These are phyloP conservation scores for Hippoglossus stenolepis DNA, from an alignment of 2,113 vertebrate species.

Conservation along the genomic window DNA sequence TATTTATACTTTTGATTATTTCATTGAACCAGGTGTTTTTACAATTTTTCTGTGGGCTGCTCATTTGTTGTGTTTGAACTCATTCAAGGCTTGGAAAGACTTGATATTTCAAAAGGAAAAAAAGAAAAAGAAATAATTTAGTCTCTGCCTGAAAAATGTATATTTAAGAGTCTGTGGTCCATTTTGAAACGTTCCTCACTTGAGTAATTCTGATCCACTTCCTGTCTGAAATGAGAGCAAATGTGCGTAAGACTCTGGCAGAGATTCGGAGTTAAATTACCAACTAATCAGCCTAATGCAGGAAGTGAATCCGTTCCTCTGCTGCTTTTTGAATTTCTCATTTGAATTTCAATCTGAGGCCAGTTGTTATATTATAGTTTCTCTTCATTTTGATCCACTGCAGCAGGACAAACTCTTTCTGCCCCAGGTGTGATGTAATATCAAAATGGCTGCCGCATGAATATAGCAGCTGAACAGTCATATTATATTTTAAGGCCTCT, in stretches of 20 bases:
- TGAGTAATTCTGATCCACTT: neutral
- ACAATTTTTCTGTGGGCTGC: too few relatives aligned
- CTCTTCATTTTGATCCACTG: constrained; percentile 1
- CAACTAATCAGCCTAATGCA: constrained; percentile 44
- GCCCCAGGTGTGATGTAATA: constrained; percentile 16
- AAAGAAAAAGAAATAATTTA: neutral
- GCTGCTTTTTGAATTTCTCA: constrained; percentile 20
- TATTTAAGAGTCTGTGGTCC: constrained; percentile 1
- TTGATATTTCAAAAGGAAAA: too few relatives aligned
- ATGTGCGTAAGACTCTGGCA: constrained; percentile 12
- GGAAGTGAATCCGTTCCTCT: neutral
- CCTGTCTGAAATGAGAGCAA: constrained; percentile 22
- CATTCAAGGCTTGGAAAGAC: too few relatives aligned
- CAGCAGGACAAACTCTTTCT: constrained; percentile 4
- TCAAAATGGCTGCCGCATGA: constrained; percentile 28
- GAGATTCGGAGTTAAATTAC: constrained; percentile 14
- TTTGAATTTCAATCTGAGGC: constrained; percentile 14
- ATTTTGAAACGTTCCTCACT: constrained; percentile 19
- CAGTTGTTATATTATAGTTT: neutral
- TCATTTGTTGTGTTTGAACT: too few relatives aligned
- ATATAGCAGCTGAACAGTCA: constrained; percentile 28
- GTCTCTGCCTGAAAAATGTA: neutral
- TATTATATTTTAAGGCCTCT: constrained; percentile 44
- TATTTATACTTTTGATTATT: too few relatives aligned
- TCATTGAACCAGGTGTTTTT: too few relatives aligned